Evolutionary conservation across 2,797 vertebrate genomes (phyloP).

Genomic region (Tragopan temminckii): DNA sequence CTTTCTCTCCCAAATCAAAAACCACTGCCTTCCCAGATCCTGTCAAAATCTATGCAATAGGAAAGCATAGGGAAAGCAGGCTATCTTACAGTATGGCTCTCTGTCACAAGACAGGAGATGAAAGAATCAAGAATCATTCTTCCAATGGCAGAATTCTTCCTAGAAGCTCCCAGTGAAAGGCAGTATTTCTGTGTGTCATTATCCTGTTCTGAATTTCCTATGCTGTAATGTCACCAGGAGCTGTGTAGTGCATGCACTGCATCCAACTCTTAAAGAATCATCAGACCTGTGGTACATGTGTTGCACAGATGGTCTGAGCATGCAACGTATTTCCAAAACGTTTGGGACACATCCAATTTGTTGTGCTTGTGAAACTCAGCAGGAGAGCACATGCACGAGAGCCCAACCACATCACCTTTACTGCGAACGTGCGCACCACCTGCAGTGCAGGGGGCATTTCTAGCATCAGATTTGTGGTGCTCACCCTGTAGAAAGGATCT

Average conservation of each 20-base stretch:
- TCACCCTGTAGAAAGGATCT: not conserved
- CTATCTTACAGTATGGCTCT: not conserved
- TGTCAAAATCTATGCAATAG: not conserved
- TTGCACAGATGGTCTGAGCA: not conserved
- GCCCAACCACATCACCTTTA: not conserved
- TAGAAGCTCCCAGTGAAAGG: not conserved
- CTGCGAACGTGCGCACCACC: not conserved
- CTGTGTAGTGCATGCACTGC: not conserved
- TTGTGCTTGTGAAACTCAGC: not conserved
- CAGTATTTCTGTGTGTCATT: not conserved
- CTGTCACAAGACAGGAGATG: not conserved
- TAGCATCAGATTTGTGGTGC: not conserved
- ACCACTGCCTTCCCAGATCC: not conserved
- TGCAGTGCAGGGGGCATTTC: not conserved
- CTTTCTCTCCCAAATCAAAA: not conserved
- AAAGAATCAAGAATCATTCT: constrained; percentile 1
- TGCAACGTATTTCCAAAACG: not conserved
- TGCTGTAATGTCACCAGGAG: not conserved
- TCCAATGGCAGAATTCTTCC: not conserved
- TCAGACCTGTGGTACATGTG: not conserved
- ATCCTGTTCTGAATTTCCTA: not conserved
- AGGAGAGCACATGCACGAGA: not conserved
- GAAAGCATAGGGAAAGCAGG: not conserved
- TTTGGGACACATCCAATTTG: not conserved
- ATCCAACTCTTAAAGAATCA: not conserved